Evolutionary conservation across 2,797 vertebrate genomes (phyloP).

Genomic region (Mastacembelus armatus): DNA sequence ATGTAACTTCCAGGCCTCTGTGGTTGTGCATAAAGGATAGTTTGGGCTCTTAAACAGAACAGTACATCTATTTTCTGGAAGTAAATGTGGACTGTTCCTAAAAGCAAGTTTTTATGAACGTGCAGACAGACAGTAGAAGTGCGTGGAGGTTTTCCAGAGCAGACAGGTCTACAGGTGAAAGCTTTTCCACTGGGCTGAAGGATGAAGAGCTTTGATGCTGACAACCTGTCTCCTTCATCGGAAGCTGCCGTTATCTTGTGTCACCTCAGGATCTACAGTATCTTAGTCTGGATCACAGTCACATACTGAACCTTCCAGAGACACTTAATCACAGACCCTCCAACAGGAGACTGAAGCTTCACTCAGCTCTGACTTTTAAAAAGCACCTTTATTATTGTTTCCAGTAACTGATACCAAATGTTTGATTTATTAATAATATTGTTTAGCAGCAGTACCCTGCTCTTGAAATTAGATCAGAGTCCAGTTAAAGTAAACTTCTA

Average conservation of each 20-base stretch:
- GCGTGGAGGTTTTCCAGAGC: slow-evolving; percentile 34
- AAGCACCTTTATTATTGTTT: no score
- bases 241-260: slow-evolving; percentile 25
- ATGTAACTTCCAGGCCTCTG: no score
- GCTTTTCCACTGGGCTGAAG: slow-evolving; percentile 21
- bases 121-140: neutral
- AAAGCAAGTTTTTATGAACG: no score
- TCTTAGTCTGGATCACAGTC: slow-evolving; percentile 5
- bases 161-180: slow-evolving; percentile 13
- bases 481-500: neutral
- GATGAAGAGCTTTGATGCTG: slow-evolving; percentile 28
- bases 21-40: no score
- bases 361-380: no score
- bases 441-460: neutral
- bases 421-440: neutral
- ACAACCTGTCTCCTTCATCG: slow-evolving; percentile 34
- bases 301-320: neutral
- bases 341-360: neutral
- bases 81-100: no score
- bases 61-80: no score
- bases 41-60: no score
- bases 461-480: neutral
- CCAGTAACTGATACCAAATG: neutral
- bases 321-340: neutral
- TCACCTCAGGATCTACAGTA: slow-evolving; percentile 21